Conservation (phyloP, 30 jellyfish, hydroid and myxozoan genomes). For the Phacellophora camtschatica region DNA sequence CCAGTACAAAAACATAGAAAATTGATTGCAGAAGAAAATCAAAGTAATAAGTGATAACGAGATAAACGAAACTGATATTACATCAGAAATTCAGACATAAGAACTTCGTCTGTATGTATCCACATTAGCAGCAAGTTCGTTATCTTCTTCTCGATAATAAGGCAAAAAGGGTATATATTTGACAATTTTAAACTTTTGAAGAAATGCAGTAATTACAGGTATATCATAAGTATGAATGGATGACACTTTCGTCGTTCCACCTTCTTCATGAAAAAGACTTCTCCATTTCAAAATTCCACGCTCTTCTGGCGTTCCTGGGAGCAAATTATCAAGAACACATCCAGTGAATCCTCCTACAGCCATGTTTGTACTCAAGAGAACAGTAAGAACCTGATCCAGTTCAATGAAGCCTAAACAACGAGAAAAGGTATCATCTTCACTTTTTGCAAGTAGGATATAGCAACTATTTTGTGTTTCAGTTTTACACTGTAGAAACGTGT, state of each 20-base stretch:
- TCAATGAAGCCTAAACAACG: constrained; percentile 58
- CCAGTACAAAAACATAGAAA: no score
- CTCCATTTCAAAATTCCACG: constrained; percentile 91
- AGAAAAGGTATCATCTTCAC: no score
- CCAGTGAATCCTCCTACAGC: constrained; percentile 97
- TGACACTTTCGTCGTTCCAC: constrained; percentile 19
- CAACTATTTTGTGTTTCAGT: no score
- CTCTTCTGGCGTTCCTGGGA: constrained; percentile 95
- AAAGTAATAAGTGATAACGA: no score
- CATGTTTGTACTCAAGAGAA: constrained; percentile 88
- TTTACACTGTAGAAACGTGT: no score
- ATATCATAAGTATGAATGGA: constrained; percentile 89
- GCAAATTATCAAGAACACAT: constrained; percentile 72
- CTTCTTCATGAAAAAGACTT: constrained; percentile 11
- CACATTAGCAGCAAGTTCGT: constrained; percentile 15
- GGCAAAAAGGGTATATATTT: constrained; percentile 93
- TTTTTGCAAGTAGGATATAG: no score
- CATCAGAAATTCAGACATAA: no score
- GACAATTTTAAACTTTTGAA: constrained; percentile 21
- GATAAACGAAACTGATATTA: no score
- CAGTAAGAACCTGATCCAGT: constrained; percentile 76
- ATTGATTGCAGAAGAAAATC: no score
- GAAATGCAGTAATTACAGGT: constrained; percentile 55
- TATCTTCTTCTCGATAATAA: constrained; percentile 34
- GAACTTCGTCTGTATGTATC: constrained; percentile 36